Percentiles rank a stretch among this genome's conserved stretches.
Evolutionary conservation across 1,140 invertebrate species (phyloP).

Genomic region (Bombus sibiricus): DNA sequence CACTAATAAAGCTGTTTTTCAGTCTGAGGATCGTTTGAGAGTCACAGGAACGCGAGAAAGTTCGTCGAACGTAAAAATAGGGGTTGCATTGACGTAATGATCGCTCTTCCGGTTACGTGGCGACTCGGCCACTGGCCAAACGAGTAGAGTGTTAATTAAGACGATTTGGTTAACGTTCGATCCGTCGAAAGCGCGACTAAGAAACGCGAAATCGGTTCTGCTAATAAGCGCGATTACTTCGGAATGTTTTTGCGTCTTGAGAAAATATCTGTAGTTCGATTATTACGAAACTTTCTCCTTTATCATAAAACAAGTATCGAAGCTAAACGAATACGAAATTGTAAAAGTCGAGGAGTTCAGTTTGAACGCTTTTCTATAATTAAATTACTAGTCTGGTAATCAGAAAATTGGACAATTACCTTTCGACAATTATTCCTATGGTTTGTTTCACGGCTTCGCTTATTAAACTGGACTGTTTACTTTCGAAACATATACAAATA

Average conservation of each 20-base stretch:
- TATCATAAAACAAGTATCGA: not conserved
- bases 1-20: slow-evolving; percentile 14
- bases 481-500: not conserved
- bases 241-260: not conserved
- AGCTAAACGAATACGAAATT: not conserved
- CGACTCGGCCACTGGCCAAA: not conserved
- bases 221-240: not conserved
- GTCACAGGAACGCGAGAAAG: slow-evolving; percentile 45
- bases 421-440: not conserved
- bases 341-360: not conserved
- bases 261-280: not conserved
- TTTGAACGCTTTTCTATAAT: no score
- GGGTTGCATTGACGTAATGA: slow-evolving; percentile 1
- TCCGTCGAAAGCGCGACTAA: not conserved
- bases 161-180: not conserved
- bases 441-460: not conserved
- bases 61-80: slow-evolving; percentile 19
- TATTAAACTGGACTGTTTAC: not conserved
- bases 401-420: not conserved
- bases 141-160: not conserved
- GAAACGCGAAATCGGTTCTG: slow-evolving; percentile 1
- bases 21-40: not conserved
- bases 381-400: not conserved
- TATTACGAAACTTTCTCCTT: not conserved
- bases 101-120: slow-evolving; percentile 8